A percentile compares a stretch with the other conserved stretches of the same genome.
phyloP scores from a whole-genome alignment of 2,797 vertebrate genomes.

The Onychomys arenicola region DNA sequence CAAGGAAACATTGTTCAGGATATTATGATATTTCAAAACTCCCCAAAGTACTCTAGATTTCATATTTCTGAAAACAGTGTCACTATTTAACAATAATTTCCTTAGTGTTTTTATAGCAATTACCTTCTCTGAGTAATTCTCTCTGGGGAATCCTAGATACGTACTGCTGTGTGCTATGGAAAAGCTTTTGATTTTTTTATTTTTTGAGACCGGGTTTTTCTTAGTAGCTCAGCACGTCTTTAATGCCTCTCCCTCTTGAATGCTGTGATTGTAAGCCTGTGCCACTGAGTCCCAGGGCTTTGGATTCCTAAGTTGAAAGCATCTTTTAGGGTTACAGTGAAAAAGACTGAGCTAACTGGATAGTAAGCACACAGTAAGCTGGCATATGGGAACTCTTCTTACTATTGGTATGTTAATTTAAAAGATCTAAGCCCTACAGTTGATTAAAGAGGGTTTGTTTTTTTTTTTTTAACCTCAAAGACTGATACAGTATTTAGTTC shows the following conservation, averaged over 20 bases:
- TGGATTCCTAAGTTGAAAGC: conserved; percentile 49
- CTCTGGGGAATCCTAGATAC: conserved; percentile 49
- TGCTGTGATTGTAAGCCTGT: neutral
- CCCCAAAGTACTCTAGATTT: conserved; percentile 51
- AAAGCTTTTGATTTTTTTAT: neutral
- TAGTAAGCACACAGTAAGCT: neutral
- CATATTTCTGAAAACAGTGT: conserved; percentile 60
- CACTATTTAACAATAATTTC: conserved; percentile 53
- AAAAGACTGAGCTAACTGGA: conserved; percentile 2
- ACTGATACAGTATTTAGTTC: conserved; percentile 42
- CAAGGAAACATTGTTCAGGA: conserved; percentile 41
- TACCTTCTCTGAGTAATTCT: neutral
- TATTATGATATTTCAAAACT: conserved; percentile 55
- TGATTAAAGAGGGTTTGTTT: conserved; percentile 17
- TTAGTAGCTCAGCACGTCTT: neutral
- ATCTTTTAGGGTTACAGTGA: conserved; percentile 20
- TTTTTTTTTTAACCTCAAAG: conserved; percentile 8
- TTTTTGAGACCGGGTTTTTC: conserved; percentile 12
- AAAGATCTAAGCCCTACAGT: neutral
- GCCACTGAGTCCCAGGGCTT: neutral
- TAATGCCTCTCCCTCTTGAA: neutral
- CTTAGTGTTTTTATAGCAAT: conserved; percentile 50
- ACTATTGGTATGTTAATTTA: conserved; percentile 15
- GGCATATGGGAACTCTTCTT: neutral
- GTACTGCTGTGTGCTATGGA: neutral